Evolutionary conservation across 2,888 invertebrate genomes (phyloP), one percentile per base, ranked within the genome.

Genomic region (Eupelmus urozonus): DNA sequence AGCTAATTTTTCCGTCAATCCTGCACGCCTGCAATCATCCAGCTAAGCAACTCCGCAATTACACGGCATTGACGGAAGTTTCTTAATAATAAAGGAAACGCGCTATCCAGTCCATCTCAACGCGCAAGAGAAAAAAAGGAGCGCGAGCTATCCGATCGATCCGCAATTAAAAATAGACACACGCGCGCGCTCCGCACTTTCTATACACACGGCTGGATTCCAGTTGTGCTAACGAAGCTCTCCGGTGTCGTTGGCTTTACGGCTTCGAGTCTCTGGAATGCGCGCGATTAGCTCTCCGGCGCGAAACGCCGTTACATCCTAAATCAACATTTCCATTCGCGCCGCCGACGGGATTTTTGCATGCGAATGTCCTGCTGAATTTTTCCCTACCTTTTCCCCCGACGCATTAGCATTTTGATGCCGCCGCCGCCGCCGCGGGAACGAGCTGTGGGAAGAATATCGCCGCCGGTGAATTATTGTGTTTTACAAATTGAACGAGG

Each of bases 321-420:
- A 76, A 76, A 76, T 70, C 76, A 70, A 62, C 70, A 63, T 70
- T 70, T 75, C 59, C 25, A 66, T 69, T 57, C 29, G n/a, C n/a
- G n/a, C n/a, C n/a, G n/a, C n/a, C n/a, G n/a, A n/a, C n/a, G n/a
- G n/a, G n/a, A n/a, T n/a, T n/a, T n/a, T n/a, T n/a, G n/a, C n/a
- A n/a, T n/a, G n/a, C n/a, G n/a, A n/a, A n/a, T 40, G 40, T 11
- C 40, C 49, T 49, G 49, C 16, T 16, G 16, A 49, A 49, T 2
- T 49, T 49, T 5, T 49, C 40, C 40, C 40, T 40, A 4, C 40
- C 40, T 40, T 11, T 40, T 11, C 11, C 40, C n/a, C 0, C 25
- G 25, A 27, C 16, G n/a, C 9, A 72, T 72, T 72, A 72, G 42
- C 62, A 63, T 72, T 72, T 45, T 23, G 53, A 42, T 20, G 27